Base-by-base conservation (phyloP, 2,113 vertebrate species). In the Diglossa brunneiventris region DNA sequence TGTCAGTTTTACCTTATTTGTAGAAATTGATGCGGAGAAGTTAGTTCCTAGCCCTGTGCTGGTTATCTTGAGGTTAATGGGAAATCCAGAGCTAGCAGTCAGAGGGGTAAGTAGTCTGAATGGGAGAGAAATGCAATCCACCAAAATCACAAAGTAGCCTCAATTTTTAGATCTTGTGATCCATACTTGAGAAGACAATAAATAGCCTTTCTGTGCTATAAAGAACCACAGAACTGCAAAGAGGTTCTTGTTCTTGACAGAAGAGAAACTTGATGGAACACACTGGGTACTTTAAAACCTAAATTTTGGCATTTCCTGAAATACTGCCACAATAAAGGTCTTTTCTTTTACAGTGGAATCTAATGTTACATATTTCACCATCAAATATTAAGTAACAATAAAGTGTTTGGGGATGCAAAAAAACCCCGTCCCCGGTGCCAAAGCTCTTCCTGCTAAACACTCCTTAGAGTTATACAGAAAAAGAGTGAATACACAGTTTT, bases 351-450 rank as follows among this genome's bases (percentile, higher is more conserved):
- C 28, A 41, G 13, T 44, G 17, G 24, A 63, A 76, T 76, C 28
- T 52, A 90, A n/a, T 11, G 26, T 46, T 31, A 69, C 15, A 49
- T 46, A 75, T 87, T 39, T 76, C 33, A 26, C 11, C 67, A 83
- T 49, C 31, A 90, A 70, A 70, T 35, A 86, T 59, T 70, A 77
- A 55, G n/a, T 27, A 55, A 59, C 8, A 66, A 67, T 10, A 14
- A 11, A 16, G 15, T 37, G 9, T 66, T 30, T 50, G 15, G 21
- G 10, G 19, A 59, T 53, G 22, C 30, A 89, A 46, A 78, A 88
- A n/a, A 88, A 53, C 4, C 2, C 2, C 1, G 2, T 39, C 7
- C 8, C 6, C 11, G 5, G 26, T 27, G 11, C 18, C 44, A 74
- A 90, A 83, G 18, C 28, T 47, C 7, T 12, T 91, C 39, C 49